Conservation (phyloP, 2,888 invertebrate species). For the Eupithecia tripunctaria region DNA sequence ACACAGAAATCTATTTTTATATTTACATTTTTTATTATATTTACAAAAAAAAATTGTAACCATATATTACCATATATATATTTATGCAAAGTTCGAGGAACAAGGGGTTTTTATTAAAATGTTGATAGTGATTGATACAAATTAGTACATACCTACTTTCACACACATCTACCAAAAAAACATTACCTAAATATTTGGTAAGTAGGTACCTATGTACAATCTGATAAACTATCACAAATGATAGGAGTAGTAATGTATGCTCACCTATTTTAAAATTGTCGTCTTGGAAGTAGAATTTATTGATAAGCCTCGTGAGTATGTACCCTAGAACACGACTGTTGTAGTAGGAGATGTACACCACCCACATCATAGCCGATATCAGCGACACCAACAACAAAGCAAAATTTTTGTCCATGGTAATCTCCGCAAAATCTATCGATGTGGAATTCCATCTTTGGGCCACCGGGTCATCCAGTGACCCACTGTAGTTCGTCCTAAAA, state of each 20-base stretch:
- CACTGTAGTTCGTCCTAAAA: constrained; percentile 70
- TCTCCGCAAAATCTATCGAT: constrained; percentile 85
- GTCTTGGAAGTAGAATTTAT: constrained; percentile 92
- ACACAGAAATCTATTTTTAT: not conserved
- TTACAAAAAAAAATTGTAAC: no score
- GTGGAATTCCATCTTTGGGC: constrained; percentile 85
- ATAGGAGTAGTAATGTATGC: constrained; percentile 42
- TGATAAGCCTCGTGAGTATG: constrained; percentile 94
- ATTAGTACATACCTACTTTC: not conserved
- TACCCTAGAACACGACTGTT: constrained; percentile 96
- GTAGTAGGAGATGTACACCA: constrained; percentile 97
- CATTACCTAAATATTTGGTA: not conserved
- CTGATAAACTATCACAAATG: constrained; percentile 36
- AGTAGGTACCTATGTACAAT: not conserved
- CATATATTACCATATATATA: no score
- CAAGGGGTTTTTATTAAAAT: not conserved
- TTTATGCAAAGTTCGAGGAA: no score
- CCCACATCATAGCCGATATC: constrained; percentile 93
- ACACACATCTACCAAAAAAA: not conserved
- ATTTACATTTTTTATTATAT: no score
- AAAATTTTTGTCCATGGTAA: constrained; percentile 90
- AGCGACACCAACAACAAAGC: constrained; percentile 91
- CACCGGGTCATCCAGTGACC: constrained; percentile 64
- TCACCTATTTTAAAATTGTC: constrained; percentile 95
- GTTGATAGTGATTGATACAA: not conserved